phyloP scores from a whole-genome alignment of 2,888 invertebrate species.

The Atherix ibis region DNA sequence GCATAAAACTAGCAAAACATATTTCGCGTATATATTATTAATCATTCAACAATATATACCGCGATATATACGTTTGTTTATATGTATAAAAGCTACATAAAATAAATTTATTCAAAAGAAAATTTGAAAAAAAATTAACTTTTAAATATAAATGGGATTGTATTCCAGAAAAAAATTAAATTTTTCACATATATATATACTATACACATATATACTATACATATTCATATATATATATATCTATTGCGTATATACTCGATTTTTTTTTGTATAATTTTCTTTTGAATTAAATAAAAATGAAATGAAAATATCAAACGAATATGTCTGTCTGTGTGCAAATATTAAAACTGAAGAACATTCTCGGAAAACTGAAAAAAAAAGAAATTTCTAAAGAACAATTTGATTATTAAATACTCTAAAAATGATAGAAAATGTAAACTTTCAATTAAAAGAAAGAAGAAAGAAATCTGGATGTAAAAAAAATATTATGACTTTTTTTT shows the following conservation, averaged over 20 bases:
- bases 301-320: conserved; percentile 14
- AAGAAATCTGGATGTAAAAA: too few relatives aligned
- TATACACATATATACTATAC: too few relatives aligned
- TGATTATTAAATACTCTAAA: too few relatives aligned
- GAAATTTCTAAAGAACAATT: conserved; percentile 6
- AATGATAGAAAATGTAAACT: too few relatives aligned
- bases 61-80: too few relatives aligned
- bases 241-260: too few relatives aligned
- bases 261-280: background rate
- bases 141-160: conserved; percentile 3
- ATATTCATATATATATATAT: too few relatives aligned
- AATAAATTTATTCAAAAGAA: conserved; percentile 4
- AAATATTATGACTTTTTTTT: too few relatives aligned
- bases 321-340: conserved; percentile 12
- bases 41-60: too few relatives aligned
- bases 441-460: too few relatives aligned
- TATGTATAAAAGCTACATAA: background rate
- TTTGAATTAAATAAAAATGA: conserved; percentile 7
- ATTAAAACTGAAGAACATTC: conserved; percentile 6
- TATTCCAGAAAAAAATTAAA: conserved; percentile 2
- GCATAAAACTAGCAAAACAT: conserved; percentile 8
- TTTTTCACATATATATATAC: background rate
- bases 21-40: too few relatives aligned
- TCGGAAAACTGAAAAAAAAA: conserved; percentile 8
- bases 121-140: conserved; percentile 5